Evolutionary conservation across 1,140 invertebrate species (phyloP), one percentile per base, ranked within the genome.

Genomic region (Araneus ventricosus): DNA sequence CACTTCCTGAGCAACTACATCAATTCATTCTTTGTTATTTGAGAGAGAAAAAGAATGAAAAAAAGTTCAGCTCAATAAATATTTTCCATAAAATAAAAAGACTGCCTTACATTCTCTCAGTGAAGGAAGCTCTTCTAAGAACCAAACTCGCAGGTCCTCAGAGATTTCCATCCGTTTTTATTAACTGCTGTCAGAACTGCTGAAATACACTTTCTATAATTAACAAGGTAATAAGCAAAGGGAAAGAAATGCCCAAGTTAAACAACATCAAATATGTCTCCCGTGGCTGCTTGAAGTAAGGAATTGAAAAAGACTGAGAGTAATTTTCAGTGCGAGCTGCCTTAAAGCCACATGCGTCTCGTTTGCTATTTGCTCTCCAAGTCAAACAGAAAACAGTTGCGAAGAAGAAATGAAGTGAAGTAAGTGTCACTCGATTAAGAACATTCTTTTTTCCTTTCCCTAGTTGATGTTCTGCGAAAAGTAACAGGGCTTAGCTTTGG

Each of bases 201-300:
- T 45, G 39, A 82, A 82, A 82, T 82, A 52, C 80, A 82, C 39
- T 82, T 82, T 82, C 80, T 82, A 82, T 82, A 82, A 82, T 82
- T 82, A 82, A 82, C 80, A 82, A 82, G 80, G 80, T 82, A 82
- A 82, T 82, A 82, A 82, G 41, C 39, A 82, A 41, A 45, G 80
- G 17, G 80, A 82, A 82, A 82, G 80, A 37, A 75, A 75, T 45
- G 39, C 41, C 27, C 41, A 82, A 82, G 80, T 82, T 82, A 82
- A 82, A 82, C 80, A 82, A 82, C 80, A 82, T 82, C 80, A 82
- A 82, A 82, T 82, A 52, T 82, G 39, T 52, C 80, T 41, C 37
- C 22, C 2, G 80, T 10, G 37, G 41, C 24, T 27, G 39, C 27
- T 52, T 24, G 27, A 39, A 24, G 80, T 82, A 52, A 45, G 22